phyloP scores from a whole-genome alignment of 2,797 vertebrate genomes.

The Protosalanx chinensis region DNA sequence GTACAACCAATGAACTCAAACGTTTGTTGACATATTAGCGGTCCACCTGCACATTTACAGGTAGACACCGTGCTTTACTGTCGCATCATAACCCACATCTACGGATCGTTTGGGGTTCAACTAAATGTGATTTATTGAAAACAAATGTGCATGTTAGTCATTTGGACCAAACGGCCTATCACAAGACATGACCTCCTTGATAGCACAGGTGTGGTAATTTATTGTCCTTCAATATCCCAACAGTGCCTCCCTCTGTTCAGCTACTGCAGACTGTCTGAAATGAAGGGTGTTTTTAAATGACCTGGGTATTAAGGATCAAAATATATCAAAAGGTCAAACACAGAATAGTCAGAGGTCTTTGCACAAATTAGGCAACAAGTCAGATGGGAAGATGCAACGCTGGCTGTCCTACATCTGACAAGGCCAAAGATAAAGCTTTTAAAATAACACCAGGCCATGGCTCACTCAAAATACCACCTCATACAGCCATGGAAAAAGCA shows the following conservation, averaged over 20 bases:
- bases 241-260: slow-evolving; percentile 41
- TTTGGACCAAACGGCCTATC: not conserved
- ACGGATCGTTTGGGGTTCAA: not conserved
- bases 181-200: not conserved
- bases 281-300: not conserved
- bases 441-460: slow-evolving; percentile 19
- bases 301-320: not conserved
- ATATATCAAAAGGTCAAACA: not conserved
- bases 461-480: slow-evolving; percentile 12
- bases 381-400: not conserved
- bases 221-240: not conserved
- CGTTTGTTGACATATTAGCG: not conserved
- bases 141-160: not conserved
- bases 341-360: not conserved
- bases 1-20: not conserved
- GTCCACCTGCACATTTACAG: not conserved
- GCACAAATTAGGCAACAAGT: slow-evolving; percentile 22
- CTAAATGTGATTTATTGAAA: not conserved
- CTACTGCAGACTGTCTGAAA: slow-evolving; percentile 20
- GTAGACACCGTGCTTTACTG: not conserved
- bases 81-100: not conserved
- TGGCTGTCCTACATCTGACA: slow-evolving; percentile 10
- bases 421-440: slow-evolving; percentile 21
- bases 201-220: not conserved
- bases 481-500: not conserved